Base-by-base conservation (phyloP, 2,797 vertebrate species). In the Capromys pilorides region DNA sequence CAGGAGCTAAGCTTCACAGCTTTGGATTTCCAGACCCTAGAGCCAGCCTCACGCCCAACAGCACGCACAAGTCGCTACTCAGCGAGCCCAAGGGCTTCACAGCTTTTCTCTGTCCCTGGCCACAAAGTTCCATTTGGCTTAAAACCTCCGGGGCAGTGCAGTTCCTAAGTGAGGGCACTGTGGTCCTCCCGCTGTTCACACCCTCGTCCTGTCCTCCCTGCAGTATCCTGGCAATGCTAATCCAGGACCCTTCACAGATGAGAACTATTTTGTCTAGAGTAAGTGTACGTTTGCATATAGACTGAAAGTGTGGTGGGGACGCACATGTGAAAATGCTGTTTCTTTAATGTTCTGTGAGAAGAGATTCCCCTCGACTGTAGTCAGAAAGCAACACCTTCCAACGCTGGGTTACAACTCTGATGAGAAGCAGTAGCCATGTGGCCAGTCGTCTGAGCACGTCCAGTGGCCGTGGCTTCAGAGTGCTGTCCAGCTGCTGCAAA, bases 351-450 rank as follows among this genome's bases (percentile, higher is more conserved):
- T 84, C 51, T 64, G 0, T 73, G 51, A 31, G 69, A 66, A 88
- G 92, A 85, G 33, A 49, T 4, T 80, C 9, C 11, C 18, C 26
- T 80, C 45, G 33, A 2, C 51, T 71, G 19, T 41, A 61, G 26
- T 91, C 45, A 79, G 66, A 91, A 92, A 59, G 11, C 7, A 41
- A 12, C 69, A 39, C 22, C 69, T 83, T 94, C 54, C 64, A 93
- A 86, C 3, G 7, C 39, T 88, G 90, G 79, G 26, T 91, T 75
- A 79, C 71, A 41, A 45, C 67, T 83, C 71, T 80, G 54, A 66
- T 90, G 51, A 92, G 86, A 91, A 85, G 11, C 54, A 89, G 86
- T 62, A 75, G 49, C 9, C 57, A 85, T 94, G 59, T 92, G 39
- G 19, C 8, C 33, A 86, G 80, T 82, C 83, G n/a, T 36, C 69